Base-by-base conservation (phyloP, 2,888 invertebrate genomes). In the Alcis repandata region DNA sequence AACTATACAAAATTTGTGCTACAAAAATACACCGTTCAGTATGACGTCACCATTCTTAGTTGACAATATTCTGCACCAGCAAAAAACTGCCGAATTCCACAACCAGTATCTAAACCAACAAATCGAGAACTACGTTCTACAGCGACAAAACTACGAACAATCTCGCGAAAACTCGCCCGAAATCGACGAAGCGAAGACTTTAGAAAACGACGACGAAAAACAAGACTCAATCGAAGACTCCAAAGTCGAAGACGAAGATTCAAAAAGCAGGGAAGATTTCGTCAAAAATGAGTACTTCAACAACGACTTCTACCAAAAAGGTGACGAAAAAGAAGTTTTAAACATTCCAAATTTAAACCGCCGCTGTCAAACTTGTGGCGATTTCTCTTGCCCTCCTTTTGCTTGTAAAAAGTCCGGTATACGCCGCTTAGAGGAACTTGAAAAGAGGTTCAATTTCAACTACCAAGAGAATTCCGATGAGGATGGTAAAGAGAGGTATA, bases 41-140 rank as follows among this genome's bases (percentile, higher is more conserved):
- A 94, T 94, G 91, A 92, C 95, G 32, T 95, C 95, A 0, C 94
- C 95, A 0, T 95, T 95, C 76, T 77, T 95, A 58, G 95, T 95
- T 69, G 95, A 95, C 80, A 95, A 95, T 72, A 94, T 95, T 19
- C 81, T 95, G 59, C 95, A 95, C 68, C 95, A 94, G 73, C 94
- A 95, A 73, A 93, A 94, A 71, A 90, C 84, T 0, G 73, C 67
- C 0, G 92, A 87, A 70, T 91, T 86, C 72, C 94, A 87, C 85
- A 94, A 86, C 20, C 90, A 95, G 71, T 95, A 94, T 68, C 78
- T 95, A 15, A 95, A 94, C 70, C 94, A 94, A 74, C 93, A 93
- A 27, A 71, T 93, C 6, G 93, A 92, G 54, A 90, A 84, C 48
- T 91, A 92, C 79, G 87, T 92, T 1, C 61, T 89, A 19, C 84